phyloP scores from a whole-genome alignment of 2,888 invertebrate genomes.

The Microplitis manilae region DNA sequence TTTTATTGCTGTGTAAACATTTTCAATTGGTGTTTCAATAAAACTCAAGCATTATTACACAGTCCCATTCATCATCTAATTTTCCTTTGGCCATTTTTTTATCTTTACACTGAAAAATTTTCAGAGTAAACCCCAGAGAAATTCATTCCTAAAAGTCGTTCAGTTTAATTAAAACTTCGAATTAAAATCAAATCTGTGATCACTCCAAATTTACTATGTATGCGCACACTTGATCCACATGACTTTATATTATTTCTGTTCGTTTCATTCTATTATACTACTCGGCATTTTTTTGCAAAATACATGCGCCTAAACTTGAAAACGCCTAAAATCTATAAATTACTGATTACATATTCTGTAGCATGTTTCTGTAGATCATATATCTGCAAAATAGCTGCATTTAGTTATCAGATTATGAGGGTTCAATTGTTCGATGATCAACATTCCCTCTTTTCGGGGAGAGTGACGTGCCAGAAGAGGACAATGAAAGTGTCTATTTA shows the following conservation, averaged over 20 bases:
- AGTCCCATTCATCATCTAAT: too few species aligned
- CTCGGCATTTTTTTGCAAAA: too few species aligned
- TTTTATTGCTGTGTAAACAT: not conserved
- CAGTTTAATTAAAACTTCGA: too few species aligned
- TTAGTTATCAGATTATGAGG: constrained; percentile 40
- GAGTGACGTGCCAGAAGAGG: not conserved
- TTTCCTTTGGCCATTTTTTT: too few species aligned
- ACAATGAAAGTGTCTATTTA: constrained; percentile 17
- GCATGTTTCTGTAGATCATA: constrained; percentile 37
- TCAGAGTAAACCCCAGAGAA: too few species aligned
- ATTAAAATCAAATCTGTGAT: too few species aligned
- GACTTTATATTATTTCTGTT: too few species aligned
- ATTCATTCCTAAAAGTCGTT: too few species aligned
- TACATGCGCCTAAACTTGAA: not conserved
- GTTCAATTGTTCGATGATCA: constrained; percentile 48
- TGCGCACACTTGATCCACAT: too few species aligned
- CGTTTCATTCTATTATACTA: too few species aligned
- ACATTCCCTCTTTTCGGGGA: constrained; percentile 34
- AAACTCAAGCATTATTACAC: not conserved
- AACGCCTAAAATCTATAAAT: not conserved
- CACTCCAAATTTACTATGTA: too few species aligned
- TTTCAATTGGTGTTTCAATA: constrained; percentile 2
- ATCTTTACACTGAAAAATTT: too few species aligned
- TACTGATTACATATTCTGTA: constrained; percentile 40
- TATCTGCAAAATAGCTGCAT: constrained; percentile 38